phyloP scores from a whole-genome alignment of 2,113 vertebrate genomes.

The Psammodynastes pulverulentus region DNA sequence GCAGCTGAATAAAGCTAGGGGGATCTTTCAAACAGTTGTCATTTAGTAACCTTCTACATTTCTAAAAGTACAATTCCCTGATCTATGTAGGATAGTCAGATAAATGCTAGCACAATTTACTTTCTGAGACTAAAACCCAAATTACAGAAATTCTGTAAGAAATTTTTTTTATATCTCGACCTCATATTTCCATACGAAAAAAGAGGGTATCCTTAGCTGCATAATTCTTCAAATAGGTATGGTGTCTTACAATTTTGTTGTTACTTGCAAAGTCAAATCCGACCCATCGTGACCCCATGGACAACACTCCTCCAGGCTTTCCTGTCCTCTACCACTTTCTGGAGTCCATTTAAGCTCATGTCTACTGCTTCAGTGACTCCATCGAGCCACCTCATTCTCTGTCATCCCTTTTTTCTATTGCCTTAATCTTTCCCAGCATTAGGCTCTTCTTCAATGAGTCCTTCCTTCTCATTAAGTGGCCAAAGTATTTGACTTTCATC shows the following conservation, averaged over 20 bases:
- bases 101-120: neutral
- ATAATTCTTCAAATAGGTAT: neutral
- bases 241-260: neutral
- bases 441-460: no score
- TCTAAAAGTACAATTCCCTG: neutral
- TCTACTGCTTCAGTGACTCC: no score
- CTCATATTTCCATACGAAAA: neutral
- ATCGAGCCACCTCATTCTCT: no score
- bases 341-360: no score
- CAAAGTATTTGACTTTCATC: no score
- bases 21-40: neutral
- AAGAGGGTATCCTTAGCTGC: neutral
- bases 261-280: no score
- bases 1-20: neutral
- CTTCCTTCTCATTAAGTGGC: no score
- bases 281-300: no score
- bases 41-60: neutral
- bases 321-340: no score
- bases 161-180: neutral
- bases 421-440: no score
- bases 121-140: neutral
- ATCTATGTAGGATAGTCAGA: neutral
- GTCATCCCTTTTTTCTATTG: no score
- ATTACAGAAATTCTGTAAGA: neutral
- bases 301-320: no score